A percentile compares a stretch with the other conserved stretches of the same genome.
Evolutionary conservation across 2,888 invertebrate genomes (phyloP).

Genomic region (Drosophila pegasa): DNA sequence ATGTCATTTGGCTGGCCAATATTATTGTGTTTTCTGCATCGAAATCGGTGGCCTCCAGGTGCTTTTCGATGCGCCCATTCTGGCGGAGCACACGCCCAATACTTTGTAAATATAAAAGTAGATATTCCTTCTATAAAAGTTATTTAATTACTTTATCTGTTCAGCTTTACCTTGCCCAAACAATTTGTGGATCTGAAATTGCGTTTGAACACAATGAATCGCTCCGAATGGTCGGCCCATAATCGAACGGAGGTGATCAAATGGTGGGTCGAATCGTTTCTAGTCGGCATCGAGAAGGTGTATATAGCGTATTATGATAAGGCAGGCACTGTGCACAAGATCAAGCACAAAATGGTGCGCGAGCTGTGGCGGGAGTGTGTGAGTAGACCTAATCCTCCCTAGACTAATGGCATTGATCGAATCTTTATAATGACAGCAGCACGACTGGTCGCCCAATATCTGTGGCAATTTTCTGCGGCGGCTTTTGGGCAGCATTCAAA

Average conservation of each 20-base stretch:
- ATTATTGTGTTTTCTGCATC: constrained; percentile 45
- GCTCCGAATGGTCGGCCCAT: constrained; percentile 39
- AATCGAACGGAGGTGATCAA: constrained; percentile 30
- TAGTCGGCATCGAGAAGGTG: constrained; percentile 44
- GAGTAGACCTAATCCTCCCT: constrained; percentile 21
- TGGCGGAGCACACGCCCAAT: constrained; percentile 16
- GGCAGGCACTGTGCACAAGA: constrained; percentile 19
- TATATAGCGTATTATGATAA: constrained; percentile 44
- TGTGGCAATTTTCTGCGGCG: constrained; percentile 48
- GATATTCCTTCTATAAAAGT: no score
- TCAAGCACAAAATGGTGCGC: constrained; percentile 3
- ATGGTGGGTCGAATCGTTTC: constrained; percentile 60
- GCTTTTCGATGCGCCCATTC: constrained; percentile 58
- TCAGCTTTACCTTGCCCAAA: background rate
- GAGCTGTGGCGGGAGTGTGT: constrained; percentile 45
- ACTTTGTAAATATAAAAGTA: constrained; percentile 21
- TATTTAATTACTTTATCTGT: background rate
- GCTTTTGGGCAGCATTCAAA: constrained; percentile 26
- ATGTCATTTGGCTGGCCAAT: constrained; percentile 16
- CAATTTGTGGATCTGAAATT: constrained; percentile 48
- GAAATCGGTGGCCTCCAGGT: constrained; percentile 29
- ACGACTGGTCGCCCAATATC: constrained; percentile 36
- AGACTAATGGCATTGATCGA: no score
- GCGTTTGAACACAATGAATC: constrained; percentile 47
- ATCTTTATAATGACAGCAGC: constrained; percentile 23